Conservation (phyloP, 92 coral and sea anemone species). For the Zoanthus gigantus region DNA sequence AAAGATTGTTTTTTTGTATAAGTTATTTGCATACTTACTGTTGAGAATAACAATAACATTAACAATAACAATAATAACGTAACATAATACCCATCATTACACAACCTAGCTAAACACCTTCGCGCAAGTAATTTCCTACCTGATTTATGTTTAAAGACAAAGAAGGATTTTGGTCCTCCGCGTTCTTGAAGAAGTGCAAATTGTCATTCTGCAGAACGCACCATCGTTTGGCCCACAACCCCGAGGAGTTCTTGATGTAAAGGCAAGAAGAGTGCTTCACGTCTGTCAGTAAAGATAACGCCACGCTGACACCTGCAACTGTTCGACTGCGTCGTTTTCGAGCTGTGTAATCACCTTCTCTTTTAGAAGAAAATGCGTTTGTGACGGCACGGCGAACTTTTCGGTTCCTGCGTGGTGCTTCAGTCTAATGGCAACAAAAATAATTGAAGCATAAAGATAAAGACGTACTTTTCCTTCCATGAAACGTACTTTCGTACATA, state of each 20-base stretch:
- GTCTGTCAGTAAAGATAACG: conserved; percentile 69
- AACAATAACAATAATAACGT: no score
- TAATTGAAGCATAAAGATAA: not conserved
- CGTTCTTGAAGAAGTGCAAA: conserved; percentile 72
- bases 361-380: conserved; percentile 65
- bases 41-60: no score
- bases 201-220: conserved; percentile 81
- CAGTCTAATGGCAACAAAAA: not conserved
- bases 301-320: conserved; percentile 69
- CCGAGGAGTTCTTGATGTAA: conserved; percentile 75
- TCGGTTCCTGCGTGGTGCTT: conserved; percentile 28
- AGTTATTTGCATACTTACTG: no score
- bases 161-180: conserved; percentile 72
- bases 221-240: conserved; percentile 91
- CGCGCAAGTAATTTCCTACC: not conserved
- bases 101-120: no score
- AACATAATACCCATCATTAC: no score
- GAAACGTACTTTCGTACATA: no score
- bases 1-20: no score
- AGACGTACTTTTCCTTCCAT: no score
- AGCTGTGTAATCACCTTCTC: conserved; percentile 43
- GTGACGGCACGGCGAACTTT: conserved; percentile 81
- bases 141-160: conserved; percentile 43
- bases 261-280: conserved; percentile 84
- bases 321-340: conserved; percentile 76